These are phyloP conservation scores for Sparidentex hasta DNA, from an alignment of 2,797 vertebrate genomes.

Conservation along the genomic window DNA sequence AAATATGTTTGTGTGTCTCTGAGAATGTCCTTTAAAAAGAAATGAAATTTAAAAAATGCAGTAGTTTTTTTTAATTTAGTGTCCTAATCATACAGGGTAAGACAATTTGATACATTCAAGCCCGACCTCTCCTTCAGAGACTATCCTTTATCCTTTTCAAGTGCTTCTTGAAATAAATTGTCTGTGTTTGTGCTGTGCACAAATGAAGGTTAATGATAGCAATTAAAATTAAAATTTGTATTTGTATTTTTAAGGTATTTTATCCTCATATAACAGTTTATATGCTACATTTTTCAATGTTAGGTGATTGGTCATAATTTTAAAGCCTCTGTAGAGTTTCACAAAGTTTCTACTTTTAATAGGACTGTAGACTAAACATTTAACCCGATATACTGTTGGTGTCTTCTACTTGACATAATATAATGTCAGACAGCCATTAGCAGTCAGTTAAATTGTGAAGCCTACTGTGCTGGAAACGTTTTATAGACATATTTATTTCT, in stretches of 20 bases:
- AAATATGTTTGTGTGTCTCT: not conserved
- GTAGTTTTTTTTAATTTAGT: not conserved
- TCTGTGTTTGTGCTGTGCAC: not conserved
- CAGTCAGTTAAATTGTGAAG: conserved; percentile 21
- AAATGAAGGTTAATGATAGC: not conserved
- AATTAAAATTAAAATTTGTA: not conserved
- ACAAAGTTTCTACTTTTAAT: not conserved
- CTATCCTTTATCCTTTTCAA: too few relatives aligned
- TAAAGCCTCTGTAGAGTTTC: not conserved
- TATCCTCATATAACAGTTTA: not conserved
- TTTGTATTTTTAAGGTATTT: not conserved
- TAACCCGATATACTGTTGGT: conserved; percentile 11
- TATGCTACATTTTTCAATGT: not conserved
- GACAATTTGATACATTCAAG: not conserved
- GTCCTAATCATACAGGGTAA: not conserved
- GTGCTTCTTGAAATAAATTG: not conserved
- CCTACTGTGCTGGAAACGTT: conserved; percentile 1
- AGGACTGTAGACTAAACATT: not conserved
- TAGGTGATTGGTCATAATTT: not conserved
- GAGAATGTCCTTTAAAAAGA: not conserved
- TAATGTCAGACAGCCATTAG: conserved; percentile 12
- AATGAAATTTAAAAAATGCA: too few relatives aligned
- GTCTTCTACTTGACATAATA: conserved; percentile 8
- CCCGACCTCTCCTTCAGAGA: not conserved
- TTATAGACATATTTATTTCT: conserved; percentile 11